Conservation (phyloP, 2,797 vertebrate genomes). For the Hafferia zeledoni region DNA sequence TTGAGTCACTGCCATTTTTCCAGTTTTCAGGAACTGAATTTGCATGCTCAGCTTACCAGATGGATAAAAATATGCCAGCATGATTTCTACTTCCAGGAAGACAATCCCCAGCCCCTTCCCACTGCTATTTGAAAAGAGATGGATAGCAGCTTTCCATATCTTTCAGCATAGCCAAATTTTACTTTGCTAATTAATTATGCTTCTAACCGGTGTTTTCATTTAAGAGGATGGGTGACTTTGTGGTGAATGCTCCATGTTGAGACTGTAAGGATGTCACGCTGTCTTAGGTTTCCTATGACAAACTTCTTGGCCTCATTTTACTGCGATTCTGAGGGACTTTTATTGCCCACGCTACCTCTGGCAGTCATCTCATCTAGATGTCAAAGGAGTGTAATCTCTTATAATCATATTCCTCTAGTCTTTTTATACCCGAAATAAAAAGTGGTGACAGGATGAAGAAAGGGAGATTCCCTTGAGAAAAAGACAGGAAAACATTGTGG, state of each 20-base stretch:
- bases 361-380: background rate
- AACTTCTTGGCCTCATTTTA: background rate
- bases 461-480: background rate
- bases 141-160: background rate
- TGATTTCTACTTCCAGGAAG: background rate
- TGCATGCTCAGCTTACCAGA: background rate
- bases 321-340: background rate
- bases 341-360: rapidly evolving
- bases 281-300: background rate
- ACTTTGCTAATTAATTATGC: background rate
- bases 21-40: background rate
- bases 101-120: background rate
- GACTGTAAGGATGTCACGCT: background rate
- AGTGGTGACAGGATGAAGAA: background rate
- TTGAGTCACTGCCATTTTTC: background rate
- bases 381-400: background rate
- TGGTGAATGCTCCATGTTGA: background rate
- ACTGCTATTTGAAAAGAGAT: background rate
- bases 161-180: background rate
- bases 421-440: background rate
- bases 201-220: background rate
- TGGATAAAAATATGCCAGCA: background rate
- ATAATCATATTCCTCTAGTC: background rate
- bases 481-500: background rate
- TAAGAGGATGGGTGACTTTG: background rate